Conservation (phyloP, 2,888 invertebrate species). For the Gymnocheta viridis region DNA sequence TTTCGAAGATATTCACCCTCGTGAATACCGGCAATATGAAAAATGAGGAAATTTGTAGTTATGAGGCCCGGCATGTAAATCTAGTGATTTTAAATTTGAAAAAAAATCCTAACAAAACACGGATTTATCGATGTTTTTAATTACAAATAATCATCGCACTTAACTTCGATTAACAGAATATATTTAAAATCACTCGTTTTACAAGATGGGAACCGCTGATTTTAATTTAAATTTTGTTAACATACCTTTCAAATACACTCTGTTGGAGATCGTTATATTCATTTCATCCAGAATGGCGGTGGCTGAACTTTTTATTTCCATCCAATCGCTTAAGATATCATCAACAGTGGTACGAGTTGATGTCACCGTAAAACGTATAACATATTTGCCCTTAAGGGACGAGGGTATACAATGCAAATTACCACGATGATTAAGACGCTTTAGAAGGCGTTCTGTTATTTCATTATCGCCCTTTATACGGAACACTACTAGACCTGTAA, state of each 20-base stretch:
- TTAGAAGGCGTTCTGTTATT: conserved; percentile 93
- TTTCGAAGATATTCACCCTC: too few relatives aligned
- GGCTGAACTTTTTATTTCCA: conserved; percentile 89
- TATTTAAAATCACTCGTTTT: too few relatives aligned
- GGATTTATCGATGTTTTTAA: too few relatives aligned
- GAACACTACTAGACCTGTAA: conserved; percentile 92
- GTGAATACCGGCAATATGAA: too few relatives aligned
- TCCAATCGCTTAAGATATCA: conserved; percentile 92
- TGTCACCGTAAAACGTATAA: conserved; percentile 95
- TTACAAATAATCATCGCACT: too few relatives aligned
- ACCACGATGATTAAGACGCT: conserved; percentile 93
- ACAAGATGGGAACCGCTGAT: too few relatives aligned
- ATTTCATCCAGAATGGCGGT: conserved; percentile 87
- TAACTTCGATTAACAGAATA: too few relatives aligned
- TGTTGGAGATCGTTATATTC: conserved; percentile 84
- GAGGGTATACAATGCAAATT: conserved; percentile 97
- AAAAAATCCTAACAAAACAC: too few relatives aligned
- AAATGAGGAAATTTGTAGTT: too few relatives aligned
- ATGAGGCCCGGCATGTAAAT: too few relatives aligned
- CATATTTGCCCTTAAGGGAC: conserved; percentile 93
- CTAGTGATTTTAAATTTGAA: too few relatives aligned
- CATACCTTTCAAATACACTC: conserved; percentile 89
- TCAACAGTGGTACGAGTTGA: conserved; percentile 92
- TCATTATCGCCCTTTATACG: conserved; percentile 92
- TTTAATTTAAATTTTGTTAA: too few relatives aligned